These are phyloP conservation scores for Leiothrix lutea DNA, from an alignment of 2,113 vertebrate genomes.

Conservation along the genomic window DNA sequence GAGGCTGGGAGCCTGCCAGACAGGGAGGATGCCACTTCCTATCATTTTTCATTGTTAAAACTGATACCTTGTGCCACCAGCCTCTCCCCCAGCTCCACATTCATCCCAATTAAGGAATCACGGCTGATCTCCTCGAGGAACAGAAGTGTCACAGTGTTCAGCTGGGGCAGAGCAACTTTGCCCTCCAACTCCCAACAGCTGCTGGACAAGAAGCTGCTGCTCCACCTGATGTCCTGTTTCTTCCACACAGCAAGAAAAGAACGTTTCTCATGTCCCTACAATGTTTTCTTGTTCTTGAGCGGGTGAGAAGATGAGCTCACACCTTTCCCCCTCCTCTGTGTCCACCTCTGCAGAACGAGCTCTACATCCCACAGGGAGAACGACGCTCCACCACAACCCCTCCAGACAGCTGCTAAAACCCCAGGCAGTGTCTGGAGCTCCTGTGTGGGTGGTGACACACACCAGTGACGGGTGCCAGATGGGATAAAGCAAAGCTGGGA, in stretches of 20 bases:
- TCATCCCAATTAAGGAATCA: neutral
- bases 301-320: neutral
- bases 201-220: neutral
- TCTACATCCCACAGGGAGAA: neutral
- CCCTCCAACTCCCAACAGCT: neutral
- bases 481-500: neutral
- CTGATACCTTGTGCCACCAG: neutral
- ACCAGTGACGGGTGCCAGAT: fast-evolving
- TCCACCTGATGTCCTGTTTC: neutral
- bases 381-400: fast-evolving
- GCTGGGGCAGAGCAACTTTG: neutral
- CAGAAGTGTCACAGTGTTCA: fast-evolving
- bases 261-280: fast-evolving
- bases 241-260: neutral
- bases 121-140: neutral
- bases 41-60: constrained; percentile 14
- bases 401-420: neutral
- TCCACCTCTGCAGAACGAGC: neutral
- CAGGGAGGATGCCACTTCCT: constrained; percentile 10
- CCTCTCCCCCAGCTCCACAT: neutral
- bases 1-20: constrained; percentile 3
- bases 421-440: neutral
- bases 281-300: fast-evolving
- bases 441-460: fast-evolving
- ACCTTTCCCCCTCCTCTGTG: neutral